Percentiles rank a stretch among this genome's conserved stretches.
Conservation (phyloP, 2,113 vertebrate genomes). For the Lanius ludovicianus region DNA sequence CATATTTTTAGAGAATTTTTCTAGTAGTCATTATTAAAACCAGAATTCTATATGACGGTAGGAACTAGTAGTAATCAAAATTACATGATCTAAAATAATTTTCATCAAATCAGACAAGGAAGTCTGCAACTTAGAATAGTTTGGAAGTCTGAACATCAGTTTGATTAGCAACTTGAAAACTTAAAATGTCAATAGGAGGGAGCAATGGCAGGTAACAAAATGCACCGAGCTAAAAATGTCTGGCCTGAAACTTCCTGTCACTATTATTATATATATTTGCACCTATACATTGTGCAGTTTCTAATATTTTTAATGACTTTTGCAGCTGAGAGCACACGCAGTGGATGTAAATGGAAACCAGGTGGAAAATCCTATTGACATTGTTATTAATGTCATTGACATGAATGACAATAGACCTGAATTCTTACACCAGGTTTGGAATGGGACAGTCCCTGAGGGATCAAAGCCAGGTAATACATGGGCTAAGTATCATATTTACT, state of each 20-base stretch:
- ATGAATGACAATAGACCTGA: slow-evolving; percentile 98
- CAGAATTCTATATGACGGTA: neutral
- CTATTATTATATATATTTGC: neutral
- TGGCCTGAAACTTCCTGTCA: neutral
- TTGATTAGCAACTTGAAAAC: neutral
- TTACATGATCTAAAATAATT: neutral
- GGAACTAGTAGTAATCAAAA: neutral
- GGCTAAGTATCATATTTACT: neutral
- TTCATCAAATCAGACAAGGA: neutral
- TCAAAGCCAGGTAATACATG: slow-evolving; percentile 90
- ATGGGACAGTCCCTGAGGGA: slow-evolving; percentile 93
- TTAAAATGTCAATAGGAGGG: neutral
- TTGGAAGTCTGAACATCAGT: neutral
- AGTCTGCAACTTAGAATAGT: neutral
- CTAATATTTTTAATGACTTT: slow-evolving; percentile 43
- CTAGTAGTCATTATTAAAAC: neutral
- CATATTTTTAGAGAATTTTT: neutral
- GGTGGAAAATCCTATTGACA: slow-evolving; percentile 97
- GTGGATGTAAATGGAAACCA: slow-evolving; percentile 99
- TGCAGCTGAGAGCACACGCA: slow-evolving; percentile 93
- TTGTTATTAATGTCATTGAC: slow-evolving; percentile 98
- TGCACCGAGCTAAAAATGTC: neutral
- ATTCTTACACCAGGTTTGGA: slow-evolving; percentile 96
- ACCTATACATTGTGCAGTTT: slow-evolving; percentile 18
- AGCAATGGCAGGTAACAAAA: neutral